These are phyloP conservation scores for Noctua pronuba DNA, from an alignment of 2,888 invertebrate genomes.

Conservation along the genomic window DNA sequence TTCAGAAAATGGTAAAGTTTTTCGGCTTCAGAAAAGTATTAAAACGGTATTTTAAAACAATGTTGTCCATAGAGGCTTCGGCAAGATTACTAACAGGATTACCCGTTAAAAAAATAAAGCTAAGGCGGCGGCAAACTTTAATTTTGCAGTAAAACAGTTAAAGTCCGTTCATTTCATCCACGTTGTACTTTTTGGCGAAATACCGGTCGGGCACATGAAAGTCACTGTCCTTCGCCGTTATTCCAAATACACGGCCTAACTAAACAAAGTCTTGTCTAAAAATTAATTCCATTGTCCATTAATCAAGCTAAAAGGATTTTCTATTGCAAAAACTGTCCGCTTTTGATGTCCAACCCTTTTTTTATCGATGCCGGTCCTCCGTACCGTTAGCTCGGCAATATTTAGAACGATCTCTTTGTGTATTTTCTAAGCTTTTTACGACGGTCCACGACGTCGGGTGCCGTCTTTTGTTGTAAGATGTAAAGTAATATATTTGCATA, in stretches of 20 bases:
- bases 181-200: conserved; percentile 52
- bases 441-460: conserved; percentile 76
- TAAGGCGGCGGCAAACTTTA: conserved; percentile 34
- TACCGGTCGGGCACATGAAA: conserved; percentile 70
- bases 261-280: conserved; percentile 78
- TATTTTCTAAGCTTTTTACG: conserved; percentile 85
- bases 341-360: conserved; percentile 85
- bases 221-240: conserved; percentile 68
- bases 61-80: background rate
- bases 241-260: conserved; percentile 70
- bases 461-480: conserved; percentile 76
- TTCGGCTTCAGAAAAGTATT: background rate
- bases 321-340: conserved; percentile 79
- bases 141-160: conserved; percentile 43
- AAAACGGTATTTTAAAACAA: conserved; percentile 27
- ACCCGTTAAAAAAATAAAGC: conserved; percentile 32
- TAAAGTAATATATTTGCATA: conserved; percentile 87
- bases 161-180: conserved; percentile 49
- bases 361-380: conserved; percentile 71
- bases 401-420: conserved; percentile 84
- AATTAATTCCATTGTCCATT: conserved; percentile 86
- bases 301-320: conserved; percentile 87
- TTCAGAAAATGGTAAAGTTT: background rate
- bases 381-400: conserved; percentile 83
- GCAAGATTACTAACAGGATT: conserved; percentile 48